A percentile compares a stretch with the other conserved stretches of the same genome.
These are phyloP conservation scores for Falco berigora DNA, from an alignment of 2,797 vertebrate species.

Conservation along the genomic window DNA sequence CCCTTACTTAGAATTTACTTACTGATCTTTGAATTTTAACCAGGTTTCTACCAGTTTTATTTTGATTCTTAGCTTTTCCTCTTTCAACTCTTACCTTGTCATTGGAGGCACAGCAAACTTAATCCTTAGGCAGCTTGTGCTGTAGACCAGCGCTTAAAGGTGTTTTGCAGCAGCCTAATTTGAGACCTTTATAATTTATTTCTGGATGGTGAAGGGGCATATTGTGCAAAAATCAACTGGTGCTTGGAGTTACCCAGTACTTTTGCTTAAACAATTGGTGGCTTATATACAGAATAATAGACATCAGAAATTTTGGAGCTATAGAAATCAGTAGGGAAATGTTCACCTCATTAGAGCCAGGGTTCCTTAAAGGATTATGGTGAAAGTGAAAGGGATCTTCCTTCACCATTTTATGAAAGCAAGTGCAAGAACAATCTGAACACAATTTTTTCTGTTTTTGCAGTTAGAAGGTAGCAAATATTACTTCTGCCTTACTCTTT, in stretches of 20 bases:
- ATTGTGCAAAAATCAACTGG: background rate
- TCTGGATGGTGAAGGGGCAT: background rate
- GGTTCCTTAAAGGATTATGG: background rate
- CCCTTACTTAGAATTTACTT: background rate
- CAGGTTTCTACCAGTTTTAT: background rate
- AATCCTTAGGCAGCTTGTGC: background rate
- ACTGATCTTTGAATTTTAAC: background rate
- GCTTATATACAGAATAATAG: background rate
- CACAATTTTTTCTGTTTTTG: background rate
- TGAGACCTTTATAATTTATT: background rate
- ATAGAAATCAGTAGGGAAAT: background rate
- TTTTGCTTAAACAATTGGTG: background rate
- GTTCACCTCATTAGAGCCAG: background rate
- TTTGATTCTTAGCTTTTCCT: background rate
- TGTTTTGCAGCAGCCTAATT: background rate
- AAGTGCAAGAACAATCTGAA: background rate
- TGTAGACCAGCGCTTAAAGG: background rate
- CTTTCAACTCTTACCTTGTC: background rate
- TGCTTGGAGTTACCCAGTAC: background rate
- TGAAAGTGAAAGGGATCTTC: accelerated
- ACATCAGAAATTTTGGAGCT: background rate
- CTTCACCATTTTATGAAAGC: background rate
- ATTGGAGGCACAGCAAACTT: background rate
- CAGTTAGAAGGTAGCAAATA: background rate
- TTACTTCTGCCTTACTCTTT: background rate